A percentile compares a stretch with the other conserved stretches of the same genome.
Conservation (phyloP, 1,140 invertebrate genomes). For the Aethina tumida region DNA sequence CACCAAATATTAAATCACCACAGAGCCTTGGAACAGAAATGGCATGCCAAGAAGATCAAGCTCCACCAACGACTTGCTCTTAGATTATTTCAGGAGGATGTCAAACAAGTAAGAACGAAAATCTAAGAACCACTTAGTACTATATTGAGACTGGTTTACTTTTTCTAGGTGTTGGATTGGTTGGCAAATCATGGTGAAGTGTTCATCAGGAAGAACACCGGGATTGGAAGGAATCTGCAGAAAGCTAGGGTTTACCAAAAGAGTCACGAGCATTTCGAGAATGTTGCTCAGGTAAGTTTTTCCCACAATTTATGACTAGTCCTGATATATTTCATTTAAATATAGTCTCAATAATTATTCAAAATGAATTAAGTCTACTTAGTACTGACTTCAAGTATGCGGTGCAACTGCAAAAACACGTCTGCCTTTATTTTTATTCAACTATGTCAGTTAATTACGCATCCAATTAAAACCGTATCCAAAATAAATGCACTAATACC, state of each 20-base stretch:
- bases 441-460: too few relatives aligned
- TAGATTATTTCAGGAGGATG: constrained; percentile 90
- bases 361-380: too few relatives aligned
- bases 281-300: constrained; percentile 78
- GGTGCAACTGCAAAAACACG: too few relatives aligned
- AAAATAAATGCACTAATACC: too few relatives aligned
- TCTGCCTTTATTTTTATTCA: too few relatives aligned
- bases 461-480: too few relatives aligned
- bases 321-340: too few relatives aligned
- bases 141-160: constrained; percentile 1
- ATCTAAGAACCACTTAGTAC: neutral
- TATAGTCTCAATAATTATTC: too few relatives aligned
- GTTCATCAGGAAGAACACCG: constrained; percentile 92
- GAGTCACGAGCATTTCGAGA: constrained; percentile 97
- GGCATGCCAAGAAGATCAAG: constrained; percentile 89
- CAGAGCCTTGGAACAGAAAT: constrained; percentile 81
- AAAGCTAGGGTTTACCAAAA: constrained; percentile 93
- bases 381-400: too few relatives aligned
- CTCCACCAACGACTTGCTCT: constrained; percentile 88
- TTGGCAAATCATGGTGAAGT: constrained; percentile 97
- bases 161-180: constrained; percentile 85
- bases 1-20: constrained; percentile 93
- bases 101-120: constrained; percentile 56
- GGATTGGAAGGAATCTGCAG: constrained; percentile 88
- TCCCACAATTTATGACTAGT: constrained; percentile 5